Evolutionary conservation across 1,140 invertebrate genomes (phyloP).

Genomic region (Drosophila setifemur): DNA sequence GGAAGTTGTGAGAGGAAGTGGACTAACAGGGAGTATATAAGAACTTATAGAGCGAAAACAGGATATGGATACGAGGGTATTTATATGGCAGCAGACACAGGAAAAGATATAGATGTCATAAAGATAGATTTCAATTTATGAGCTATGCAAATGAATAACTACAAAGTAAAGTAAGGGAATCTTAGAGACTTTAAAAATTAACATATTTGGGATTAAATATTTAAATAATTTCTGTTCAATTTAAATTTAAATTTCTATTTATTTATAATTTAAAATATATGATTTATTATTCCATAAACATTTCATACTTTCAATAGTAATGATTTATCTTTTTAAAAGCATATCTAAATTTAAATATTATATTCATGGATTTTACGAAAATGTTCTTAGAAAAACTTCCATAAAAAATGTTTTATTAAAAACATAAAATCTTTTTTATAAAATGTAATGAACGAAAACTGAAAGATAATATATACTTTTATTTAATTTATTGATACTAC

Average conservation of each 20-base stretch:
- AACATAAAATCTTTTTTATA: too few relatives aligned
- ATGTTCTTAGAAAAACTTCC: too few relatives aligned
- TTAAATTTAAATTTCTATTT: background rate
- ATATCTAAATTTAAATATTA: too few relatives aligned
- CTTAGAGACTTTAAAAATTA: background rate
- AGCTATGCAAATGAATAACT: background rate
- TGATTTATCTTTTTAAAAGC: too few relatives aligned
- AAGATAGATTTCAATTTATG: slow-evolving; percentile 65
- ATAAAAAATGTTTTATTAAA: too few relatives aligned
- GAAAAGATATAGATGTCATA: slow-evolving; percentile 37
- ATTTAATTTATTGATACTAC: too few relatives aligned
- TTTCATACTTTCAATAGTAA: too few relatives aligned
- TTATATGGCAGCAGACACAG: slow-evolving; percentile 35
- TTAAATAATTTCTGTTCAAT: too few relatives aligned
- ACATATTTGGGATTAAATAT: too few relatives aligned
- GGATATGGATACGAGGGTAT: slow-evolving; percentile 35
- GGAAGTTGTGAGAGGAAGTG: slow-evolving; percentile 23
- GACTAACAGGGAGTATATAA: slow-evolving; percentile 20
- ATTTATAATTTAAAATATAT: background rate
- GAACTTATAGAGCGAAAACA: slow-evolving; percentile 40
- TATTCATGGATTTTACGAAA: too few relatives aligned
- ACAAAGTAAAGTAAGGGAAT: background rate
- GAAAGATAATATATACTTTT: too few relatives aligned
- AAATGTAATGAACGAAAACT: too few relatives aligned
- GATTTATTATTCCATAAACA: background rate